phyloP scores from a whole-genome alignment of 92 coral and sea anemone species.

The Phenganax marumi region DNA sequence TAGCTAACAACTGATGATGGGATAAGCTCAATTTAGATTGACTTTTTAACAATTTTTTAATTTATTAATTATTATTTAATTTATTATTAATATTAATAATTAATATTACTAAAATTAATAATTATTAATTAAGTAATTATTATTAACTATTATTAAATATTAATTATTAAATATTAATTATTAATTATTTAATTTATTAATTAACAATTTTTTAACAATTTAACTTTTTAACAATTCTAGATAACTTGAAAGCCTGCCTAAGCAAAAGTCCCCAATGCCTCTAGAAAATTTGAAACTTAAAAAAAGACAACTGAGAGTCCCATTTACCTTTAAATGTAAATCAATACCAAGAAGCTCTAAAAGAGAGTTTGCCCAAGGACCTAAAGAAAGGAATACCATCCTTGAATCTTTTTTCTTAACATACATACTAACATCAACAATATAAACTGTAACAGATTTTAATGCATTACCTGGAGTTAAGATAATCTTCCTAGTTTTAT shows the following conservation, averaged over 20 bases:
- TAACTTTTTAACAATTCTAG: background rate
- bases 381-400: conserved; percentile 38
- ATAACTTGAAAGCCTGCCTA: background rate
- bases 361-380: conserved; percentile 80
- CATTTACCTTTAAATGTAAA: conserved; percentile 69
- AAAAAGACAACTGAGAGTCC: background rate
- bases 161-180: too few species aligned
- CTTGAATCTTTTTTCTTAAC: background rate
- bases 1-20: too few species aligned
- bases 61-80: too few species aligned
- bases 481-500: conserved; percentile 64
- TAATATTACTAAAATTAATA: too few species aligned
- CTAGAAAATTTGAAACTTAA: background rate
- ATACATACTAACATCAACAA: background rate
- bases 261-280: too few species aligned
- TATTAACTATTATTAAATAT: too few species aligned
- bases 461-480: conserved; percentile 50
- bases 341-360: conserved; percentile 68
- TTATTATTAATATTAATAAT: too few species aligned
- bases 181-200: too few species aligned
- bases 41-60: too few species aligned
- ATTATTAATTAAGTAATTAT: too few species aligned
- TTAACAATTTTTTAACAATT: too few species aligned
- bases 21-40: too few species aligned
- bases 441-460: background rate